These are phyloP conservation scores for Rhagophthalmus giganteus DNA, from an alignment of 2,888 invertebrate genomes.

Conservation along the genomic window DNA sequence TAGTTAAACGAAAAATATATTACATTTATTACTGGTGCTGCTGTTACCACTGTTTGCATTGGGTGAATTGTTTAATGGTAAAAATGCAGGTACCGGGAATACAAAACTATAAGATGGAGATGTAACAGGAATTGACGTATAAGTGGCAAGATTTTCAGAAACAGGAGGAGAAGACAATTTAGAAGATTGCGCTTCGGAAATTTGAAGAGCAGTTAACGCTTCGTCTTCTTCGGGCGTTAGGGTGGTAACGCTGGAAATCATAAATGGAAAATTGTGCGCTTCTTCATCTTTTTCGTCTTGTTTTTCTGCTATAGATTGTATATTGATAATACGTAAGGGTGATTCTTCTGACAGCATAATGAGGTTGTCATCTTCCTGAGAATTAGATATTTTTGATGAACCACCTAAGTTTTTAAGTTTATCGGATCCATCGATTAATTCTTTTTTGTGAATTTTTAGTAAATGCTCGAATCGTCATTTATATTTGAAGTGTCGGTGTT, in stretches of 20 bases:
- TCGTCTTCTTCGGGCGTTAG: constrained; percentile 32
- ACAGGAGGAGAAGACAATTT: background rate
- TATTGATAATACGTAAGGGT: constrained; percentile 53
- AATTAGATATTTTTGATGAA: too few relatives aligned
- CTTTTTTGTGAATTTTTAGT: constrained; percentile 7
- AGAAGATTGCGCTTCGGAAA: too few relatives aligned
- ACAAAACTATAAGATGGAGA: too few relatives aligned
- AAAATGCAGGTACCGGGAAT: too few relatives aligned
- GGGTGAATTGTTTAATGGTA: too few relatives aligned
- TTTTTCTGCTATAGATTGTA: constrained; percentile 2
- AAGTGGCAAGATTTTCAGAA: background rate
- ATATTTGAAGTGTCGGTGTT: constrained; percentile 20
- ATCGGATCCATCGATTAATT: constrained; percentile 3
- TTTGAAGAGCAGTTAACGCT: background rate
- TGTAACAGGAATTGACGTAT: background rate
- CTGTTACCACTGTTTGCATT: too few relatives aligned
- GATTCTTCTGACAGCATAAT: constrained; percentile 38
- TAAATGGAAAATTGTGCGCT: constrained; percentile 40
- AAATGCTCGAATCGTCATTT: constrained; percentile 34
- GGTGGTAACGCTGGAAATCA: constrained; percentile 36
- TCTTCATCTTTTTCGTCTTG: constrained; percentile 7
- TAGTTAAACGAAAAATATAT: too few relatives aligned
- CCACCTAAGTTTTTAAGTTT: background rate
- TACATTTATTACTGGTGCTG: too few relatives aligned
- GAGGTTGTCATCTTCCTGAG: too few relatives aligned